Percentiles rank a stretch among this genome's conserved stretches.
phyloP scores from a whole-genome alignment of 2,888 invertebrate species.

The Reticulitermes lucifugus region DNA sequence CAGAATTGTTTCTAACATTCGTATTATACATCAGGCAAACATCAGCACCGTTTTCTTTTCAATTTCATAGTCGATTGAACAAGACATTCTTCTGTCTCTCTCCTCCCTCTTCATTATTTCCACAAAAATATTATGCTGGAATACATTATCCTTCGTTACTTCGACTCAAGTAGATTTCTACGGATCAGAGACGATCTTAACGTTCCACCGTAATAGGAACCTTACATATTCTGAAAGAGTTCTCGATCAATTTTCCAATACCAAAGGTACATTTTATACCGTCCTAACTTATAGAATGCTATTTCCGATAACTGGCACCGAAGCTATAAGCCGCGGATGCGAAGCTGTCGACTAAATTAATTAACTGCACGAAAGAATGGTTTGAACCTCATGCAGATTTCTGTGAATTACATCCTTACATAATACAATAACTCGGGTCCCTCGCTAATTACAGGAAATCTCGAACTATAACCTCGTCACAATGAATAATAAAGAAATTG shows the following conservation, averaged over 20 bases:
- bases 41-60: not conserved
- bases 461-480: constrained; percentile 28
- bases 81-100: not conserved
- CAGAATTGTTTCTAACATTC: not conserved
- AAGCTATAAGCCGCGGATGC: not conserved
- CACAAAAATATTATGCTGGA: constrained; percentile 1
- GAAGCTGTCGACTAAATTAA: not conserved
- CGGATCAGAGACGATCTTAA: not conserved
- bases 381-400: not conserved
- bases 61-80: constrained; percentile 14
- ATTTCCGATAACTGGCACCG: constrained; percentile 9
- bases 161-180: not conserved
- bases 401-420: not conserved
- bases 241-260: constrained; percentile 33
- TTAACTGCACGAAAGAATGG: not conserved
- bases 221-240: constrained; percentile 25
- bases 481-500: constrained; percentile 41
- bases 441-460: constrained; percentile 25
- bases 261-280: constrained; percentile 19
- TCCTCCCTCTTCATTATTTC: not conserved
- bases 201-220: not conserved
- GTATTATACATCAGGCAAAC: constrained; percentile 30
- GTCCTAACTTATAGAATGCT: constrained; percentile 17
- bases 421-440: constrained; percentile 5
- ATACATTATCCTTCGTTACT: constrained; percentile 10